Base-by-base conservation (phyloP, 2,888 invertebrate species). In the Colostygia pectinataria region DNA sequence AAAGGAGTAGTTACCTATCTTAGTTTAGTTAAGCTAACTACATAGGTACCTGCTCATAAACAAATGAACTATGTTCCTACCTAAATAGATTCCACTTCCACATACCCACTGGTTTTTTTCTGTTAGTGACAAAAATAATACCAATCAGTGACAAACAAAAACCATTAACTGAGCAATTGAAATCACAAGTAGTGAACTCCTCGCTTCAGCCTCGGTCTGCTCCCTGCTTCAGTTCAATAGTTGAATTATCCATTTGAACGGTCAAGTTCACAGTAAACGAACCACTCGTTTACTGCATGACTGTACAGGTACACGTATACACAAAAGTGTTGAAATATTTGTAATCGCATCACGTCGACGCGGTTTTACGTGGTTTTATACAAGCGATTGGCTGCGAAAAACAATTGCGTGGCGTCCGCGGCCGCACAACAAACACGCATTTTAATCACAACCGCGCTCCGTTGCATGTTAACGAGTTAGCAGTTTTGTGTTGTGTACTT, bases 321-420 rank as follows among this genome's bases (percentile, higher is more conserved):
- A 53, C 50, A 53, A 56, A 57, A 63, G 57, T 58, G 55, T 44
- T 48, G 53, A 49, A 52, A 44, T 63, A 60, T 62, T 64, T 58
- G 45, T 50, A 65, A 63, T 62, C 65, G 63, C 55, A 62, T 71
- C 77, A 72, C 77, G 74, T 73, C 45, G 39, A 44, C 31, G 40
- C 18, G 41, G 51, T 44, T 51, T 50, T 40, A 31, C 40, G 46
- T 32, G 45, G 45, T 74, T 75, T 80, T 74, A 77, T 79, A 77
- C 78, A 74, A 74, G 63, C 71, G 67, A 72, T 67, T 71, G 71
- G 65, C 49, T 62, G 55, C 58, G 68, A 65, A 71, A 78, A 80
- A 79, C 77, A 78, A 72, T 71, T 61, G 64, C 60, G 63, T 56
- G 60, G 59, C 59, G 55, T 57, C 63, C 60, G 42, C 48, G 55